Evolutionary conservation across 2,888 invertebrate species (phyloP).

Genomic region (Eristalis tenax): DNA sequence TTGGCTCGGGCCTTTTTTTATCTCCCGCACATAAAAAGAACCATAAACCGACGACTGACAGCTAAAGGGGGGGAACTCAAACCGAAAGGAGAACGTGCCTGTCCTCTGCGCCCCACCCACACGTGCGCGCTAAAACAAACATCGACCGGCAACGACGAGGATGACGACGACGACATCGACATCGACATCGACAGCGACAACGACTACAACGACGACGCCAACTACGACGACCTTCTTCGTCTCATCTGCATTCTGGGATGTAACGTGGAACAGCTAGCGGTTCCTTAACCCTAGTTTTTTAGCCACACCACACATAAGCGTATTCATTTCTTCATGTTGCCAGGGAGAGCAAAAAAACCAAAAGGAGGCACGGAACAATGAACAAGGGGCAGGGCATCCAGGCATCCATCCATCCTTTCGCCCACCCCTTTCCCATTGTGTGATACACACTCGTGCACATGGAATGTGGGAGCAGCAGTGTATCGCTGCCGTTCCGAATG

Average conservation of each 20-base stretch:
- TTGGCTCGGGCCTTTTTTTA: conserved; percentile 41
- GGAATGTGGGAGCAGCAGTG: neutral
- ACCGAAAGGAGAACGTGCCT: conserved; percentile 69
- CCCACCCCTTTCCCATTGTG: conserved; percentile 64
- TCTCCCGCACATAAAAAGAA: conserved; percentile 43
- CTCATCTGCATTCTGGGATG: conserved; percentile 67
- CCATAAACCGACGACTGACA: conserved; percentile 63
- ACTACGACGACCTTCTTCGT: conserved; percentile 44
- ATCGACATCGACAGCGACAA: conserved; percentile 15
- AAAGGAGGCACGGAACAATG: conserved; percentile 4
- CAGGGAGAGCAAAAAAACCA: neutral
- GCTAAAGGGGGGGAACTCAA: conserved; percentile 55
- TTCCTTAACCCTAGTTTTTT: conserved; percentile 60
- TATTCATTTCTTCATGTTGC: conserved; percentile 6
- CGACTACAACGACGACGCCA: conserved; percentile 22
- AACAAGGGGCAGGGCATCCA: conserved; percentile 50
- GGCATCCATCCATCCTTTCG: conserved; percentile 60
- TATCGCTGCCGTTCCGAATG: conserved; percentile 30
- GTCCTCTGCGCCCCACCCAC: conserved; percentile 65
- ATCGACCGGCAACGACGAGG: conserved; percentile 5
- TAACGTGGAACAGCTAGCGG: conserved; percentile 49
- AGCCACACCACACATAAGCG: neutral
- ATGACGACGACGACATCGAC: neutral
- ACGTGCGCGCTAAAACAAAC: conserved; percentile 59
- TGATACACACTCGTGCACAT: conserved; percentile 31